Percentiles rank a stretch among this genome's conserved stretches.
Conservation (phyloP, 2,888 invertebrate genomes). For the Tipula confusa region DNA sequence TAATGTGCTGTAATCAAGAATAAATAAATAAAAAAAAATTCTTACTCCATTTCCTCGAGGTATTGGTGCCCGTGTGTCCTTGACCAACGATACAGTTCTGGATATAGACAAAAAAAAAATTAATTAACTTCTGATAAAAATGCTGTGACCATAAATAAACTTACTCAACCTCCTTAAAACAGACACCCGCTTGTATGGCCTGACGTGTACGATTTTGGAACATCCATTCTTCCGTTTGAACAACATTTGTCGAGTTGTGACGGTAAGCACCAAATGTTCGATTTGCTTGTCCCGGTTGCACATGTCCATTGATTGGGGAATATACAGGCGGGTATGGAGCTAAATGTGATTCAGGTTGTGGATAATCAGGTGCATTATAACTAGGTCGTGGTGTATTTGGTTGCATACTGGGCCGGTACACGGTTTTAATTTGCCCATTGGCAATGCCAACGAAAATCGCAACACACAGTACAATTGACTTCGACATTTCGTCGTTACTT, state of each 20-base stretch:
- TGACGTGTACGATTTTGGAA: constrained; percentile 48
- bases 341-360: background rate
- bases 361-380: background rate
- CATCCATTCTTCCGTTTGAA: constrained; percentile 41
- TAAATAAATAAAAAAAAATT: background rate
- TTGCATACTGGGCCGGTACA: background rate
- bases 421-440: background rate
- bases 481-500: background rate
- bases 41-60: constrained; percentile 35
- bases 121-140: no score
- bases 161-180: constrained; percentile 49
- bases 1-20: background rate
- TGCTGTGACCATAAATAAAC: no score
- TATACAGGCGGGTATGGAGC: background rate
- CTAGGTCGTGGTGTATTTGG: background rate
- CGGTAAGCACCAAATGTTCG: constrained; percentile 31
- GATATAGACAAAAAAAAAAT: background rate
- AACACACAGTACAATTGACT: background rate
- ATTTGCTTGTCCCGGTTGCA: background rate
- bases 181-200: constrained; percentile 46
- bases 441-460: background rate
- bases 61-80: constrained; percentile 39
- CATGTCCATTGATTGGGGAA: background rate
- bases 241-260: constrained; percentile 39
- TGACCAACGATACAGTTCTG: constrained; percentile 44